Evolutionary conservation across 2,888 invertebrate species (phyloP), one percentile per base, ranked within the genome.

Genomic region (Blera fallax): DNA sequence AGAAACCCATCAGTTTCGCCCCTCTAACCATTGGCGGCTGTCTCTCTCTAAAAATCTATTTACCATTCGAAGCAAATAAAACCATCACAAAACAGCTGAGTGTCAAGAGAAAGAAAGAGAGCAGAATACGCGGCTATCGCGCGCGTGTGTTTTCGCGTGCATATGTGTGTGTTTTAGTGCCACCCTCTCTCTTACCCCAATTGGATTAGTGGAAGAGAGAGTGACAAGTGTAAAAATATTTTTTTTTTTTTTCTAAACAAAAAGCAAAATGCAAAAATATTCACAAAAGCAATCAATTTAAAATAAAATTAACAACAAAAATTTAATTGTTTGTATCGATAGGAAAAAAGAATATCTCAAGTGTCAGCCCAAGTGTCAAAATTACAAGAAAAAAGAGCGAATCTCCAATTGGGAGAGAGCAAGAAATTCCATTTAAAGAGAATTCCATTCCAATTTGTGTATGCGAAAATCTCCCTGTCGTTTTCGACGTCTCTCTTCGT

Each of bases 161-260:
- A n/a, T n/a, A n/a, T 40, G 60, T 48, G 48, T 45, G 48, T 58
- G 27, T 48, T 43, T 6, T 4, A 27, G 40, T 76, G 70, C 58
- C 45, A 85, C 85, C 85, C 85, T 85, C 80, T 85, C 85, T 85
- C 85, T 85, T 85, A 81, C 85, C 85, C 52, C 81, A 85, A 76
- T 77, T 85, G 85, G 85, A 85, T 85, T 72, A 85, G 85, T 62
- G 85, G 85, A 85, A 85, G 85, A 81, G 85, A 85, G 85, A 85
- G 85, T 85, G 85, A 85, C 80, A 81, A 85, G 80, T 85, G 85
- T 80, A 74, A 74, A 50, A 60, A 60, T 16, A 72, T 67, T 18
- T 10, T 40, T 27, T 32, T n/a, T 3, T 34, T 24, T 11, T 11
- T 34, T 37, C n/a, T 37, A 40, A 29, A 37, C 18, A 40, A 65